Conservation (phyloP, 92 coral and sea anemone species). For the Phenganax marumi region DNA sequence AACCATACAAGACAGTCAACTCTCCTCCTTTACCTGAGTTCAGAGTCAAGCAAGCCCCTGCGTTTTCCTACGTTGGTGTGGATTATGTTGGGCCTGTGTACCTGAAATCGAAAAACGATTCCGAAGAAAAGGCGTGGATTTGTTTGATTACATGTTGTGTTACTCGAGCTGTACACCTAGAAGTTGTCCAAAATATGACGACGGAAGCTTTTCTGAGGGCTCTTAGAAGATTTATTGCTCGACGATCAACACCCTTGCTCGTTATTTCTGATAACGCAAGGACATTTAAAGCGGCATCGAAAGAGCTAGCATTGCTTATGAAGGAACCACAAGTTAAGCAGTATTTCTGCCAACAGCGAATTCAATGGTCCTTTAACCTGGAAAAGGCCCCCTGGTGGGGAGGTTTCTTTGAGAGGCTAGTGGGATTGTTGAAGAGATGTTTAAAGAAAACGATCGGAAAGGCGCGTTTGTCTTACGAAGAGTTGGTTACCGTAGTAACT, state of each 20-base stretch:
- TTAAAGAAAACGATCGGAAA: slow-evolving; percentile 55
- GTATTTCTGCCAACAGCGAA: slow-evolving; percentile 38
- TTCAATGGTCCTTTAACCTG: slow-evolving; percentile 55
- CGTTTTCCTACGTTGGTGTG: slow-evolving; percentile 49
- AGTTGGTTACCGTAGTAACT: slow-evolving; percentile 45
- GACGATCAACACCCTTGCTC: slow-evolving; percentile 38
- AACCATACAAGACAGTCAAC: slow-evolving; percentile 39
- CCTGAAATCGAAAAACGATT: slow-evolving; percentile 29
- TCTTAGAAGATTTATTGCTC: slow-evolving; percentile 51
- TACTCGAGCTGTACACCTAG: slow-evolving; percentile 60
- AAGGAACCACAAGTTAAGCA: slow-evolving; percentile 30
- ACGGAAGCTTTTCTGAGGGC: slow-evolving; percentile 48
- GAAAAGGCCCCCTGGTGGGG: slow-evolving; percentile 70
- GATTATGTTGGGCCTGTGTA: slow-evolving; percentile 57
- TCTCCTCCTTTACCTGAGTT: slow-evolving; percentile 55
- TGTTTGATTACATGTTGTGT: slow-evolving; percentile 54
- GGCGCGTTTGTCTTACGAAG: slow-evolving; percentile 54
- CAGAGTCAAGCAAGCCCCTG: slow-evolving; percentile 49
- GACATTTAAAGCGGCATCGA: slow-evolving; percentile 56
- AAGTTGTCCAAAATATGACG: slow-evolving; percentile 49
- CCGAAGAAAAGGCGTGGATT: slow-evolving; percentile 50
- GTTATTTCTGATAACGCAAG: slow-evolving; percentile 56
- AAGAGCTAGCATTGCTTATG: slow-evolving; percentile 28
- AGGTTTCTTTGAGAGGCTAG: slow-evolving; percentile 54
- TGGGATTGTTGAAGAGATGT: slow-evolving; percentile 51